Conservation (phyloP, 1,140 invertebrate species). For the Philaenus spumarius region DNA sequence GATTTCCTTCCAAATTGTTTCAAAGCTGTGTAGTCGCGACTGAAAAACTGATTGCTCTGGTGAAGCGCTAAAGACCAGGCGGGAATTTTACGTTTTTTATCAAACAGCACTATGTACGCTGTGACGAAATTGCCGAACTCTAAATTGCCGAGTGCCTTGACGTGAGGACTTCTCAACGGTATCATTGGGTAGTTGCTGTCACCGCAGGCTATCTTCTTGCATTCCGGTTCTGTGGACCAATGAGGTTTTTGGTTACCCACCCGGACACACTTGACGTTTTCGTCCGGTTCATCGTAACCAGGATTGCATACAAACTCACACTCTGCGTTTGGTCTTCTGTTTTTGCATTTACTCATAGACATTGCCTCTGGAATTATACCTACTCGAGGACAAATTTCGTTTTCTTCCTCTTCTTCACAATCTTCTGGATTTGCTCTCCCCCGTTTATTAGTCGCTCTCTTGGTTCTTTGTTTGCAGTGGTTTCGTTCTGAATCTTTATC, state of each 20-base stretch:
- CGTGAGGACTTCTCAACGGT: slow-evolving; percentile 3
- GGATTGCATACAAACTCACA: slow-evolving; percentile 12
- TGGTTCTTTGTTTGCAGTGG: slow-evolving; percentile 1
- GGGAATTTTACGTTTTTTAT: slow-evolving; percentile 2
- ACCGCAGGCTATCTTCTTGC: neutral
- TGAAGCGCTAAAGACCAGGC: slow-evolving; percentile 4
- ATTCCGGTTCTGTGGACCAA: neutral
- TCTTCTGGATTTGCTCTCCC: neutral
- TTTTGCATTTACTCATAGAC: neutral
- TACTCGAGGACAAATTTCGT: neutral
- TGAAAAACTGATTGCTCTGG: neutral
- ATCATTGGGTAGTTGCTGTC: neutral
- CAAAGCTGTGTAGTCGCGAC: neutral
- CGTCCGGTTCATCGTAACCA: slow-evolving; percentile 1
- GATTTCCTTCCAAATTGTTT: neutral
- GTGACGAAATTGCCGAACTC: slow-evolving; percentile 4
- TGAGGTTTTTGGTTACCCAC: neutral
- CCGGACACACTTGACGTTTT: neutral
- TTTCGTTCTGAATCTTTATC: neutral
- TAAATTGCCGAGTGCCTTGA: neutral
- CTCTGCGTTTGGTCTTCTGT: neutral
- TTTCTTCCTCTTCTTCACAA: slow-evolving; percentile 4
- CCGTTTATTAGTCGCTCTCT: neutral
- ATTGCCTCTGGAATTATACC: neutral
- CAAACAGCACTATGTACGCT: slow-evolving; percentile 8